Evolutionary conservation across 2,113 vertebrate species (phyloP), one percentile per base, ranked within the genome.

Genomic region (Piaya cayana): DNA sequence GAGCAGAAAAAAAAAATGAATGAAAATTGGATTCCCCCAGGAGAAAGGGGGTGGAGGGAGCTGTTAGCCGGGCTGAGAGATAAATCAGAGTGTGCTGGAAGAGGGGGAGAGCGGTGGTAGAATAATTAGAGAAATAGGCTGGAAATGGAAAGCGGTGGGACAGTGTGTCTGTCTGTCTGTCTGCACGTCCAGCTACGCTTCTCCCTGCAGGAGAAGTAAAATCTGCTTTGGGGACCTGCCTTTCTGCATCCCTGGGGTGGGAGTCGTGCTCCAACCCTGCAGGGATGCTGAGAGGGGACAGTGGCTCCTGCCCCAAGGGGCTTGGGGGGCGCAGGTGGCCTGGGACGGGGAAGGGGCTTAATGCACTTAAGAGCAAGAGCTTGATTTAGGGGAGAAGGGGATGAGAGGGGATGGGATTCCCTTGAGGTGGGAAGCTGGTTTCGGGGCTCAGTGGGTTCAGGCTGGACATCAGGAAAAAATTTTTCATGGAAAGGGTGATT

Each of bases 1-100:
- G 93, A 85, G 97, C 94, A 94, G 97, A 98, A 98, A 98, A 98
- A 98, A 98, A 98, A 98, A 98, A 98, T 98, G 98, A 98, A 98
- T 97, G 98, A 98, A 98, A 98, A 98, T 98, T 97, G 92, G 97
- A 98, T 98, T 98, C 98, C 97, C 96, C 1, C 8, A 70, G 95
- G 97, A 97, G 96, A 90, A 90, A 17, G 56, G 95, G 72, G 82
- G 45, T 55, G 93, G 79, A 21, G 92, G 94, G 94, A 97, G 96
- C 96, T 97, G 94, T 96, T 97, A 97, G 93, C 95, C 90, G 71
- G 74, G 96, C 97, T 96, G 96, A 97, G 94, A 96, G 97, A 98
- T 98, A 98, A 98, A 98, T 98, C 98, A 98, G 92, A 97, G 95
- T 30, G 36, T 96, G 97, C 95, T 29, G 42, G 59, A 10, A 10